Evolutionary conservation across 53 echinoderm and acorn worm species (phyloP).

Genomic region (Antedon mediterranea): DNA sequence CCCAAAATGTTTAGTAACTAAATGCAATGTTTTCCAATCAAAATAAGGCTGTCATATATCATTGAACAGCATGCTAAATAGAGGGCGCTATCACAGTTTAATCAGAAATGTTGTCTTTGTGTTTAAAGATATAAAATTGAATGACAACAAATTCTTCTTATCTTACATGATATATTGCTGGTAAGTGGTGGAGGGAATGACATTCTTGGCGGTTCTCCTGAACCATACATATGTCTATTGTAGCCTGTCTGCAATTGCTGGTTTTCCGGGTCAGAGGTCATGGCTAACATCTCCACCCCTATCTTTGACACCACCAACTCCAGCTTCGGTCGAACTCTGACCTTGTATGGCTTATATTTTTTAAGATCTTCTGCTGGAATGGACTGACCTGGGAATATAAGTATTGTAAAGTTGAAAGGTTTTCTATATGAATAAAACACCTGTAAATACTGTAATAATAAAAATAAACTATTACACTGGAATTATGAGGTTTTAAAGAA

Average conservation of each 20-base stretch:
- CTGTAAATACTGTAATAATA: not conserved
- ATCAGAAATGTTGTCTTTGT: no score
- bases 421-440: slow-evolving; percentile 10
- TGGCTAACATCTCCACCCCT: not conserved
- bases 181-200: slow-evolving; percentile 4
- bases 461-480: not conserved
- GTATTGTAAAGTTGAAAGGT: no score
- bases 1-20: no score
- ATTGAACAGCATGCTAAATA: no score
- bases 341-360: not conserved
- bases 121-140: no score
- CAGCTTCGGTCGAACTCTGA: slow-evolving; percentile 47
- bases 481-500: not conserved
- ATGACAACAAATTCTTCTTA: no score
- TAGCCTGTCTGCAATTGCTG: no score
- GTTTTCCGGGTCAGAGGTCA: no score
- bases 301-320: slow-evolving; percentile 75
- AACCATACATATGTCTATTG: not conserved
- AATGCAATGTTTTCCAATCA: no score
- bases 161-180: not conserved
- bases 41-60: no score
- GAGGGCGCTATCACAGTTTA: no score
- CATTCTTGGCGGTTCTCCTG: not conserved
- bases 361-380: slow-evolving; percentile 7
- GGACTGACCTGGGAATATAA: slow-evolving; percentile 9